Percentiles rank a stretch among this genome's conserved stretches.
Conservation (phyloP, 2,888 invertebrate species). For the Hypomecis punctinalis region DNA sequence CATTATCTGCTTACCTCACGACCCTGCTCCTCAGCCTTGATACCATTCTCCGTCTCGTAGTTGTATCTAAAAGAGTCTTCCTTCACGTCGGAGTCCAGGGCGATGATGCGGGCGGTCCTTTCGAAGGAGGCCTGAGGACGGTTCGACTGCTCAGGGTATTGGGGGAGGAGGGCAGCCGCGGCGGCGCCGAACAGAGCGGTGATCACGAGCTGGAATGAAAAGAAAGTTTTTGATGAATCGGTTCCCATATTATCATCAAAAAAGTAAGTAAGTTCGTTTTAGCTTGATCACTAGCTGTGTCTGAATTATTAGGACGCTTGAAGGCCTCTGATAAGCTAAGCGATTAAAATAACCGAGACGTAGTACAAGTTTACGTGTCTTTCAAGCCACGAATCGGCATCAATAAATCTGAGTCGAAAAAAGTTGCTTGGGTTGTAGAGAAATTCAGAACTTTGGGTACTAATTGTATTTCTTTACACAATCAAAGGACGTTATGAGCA, state of each 20-base stretch:
- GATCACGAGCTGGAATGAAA: conserved; percentile 64
- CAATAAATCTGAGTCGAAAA: too few relatives aligned
- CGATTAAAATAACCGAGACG: too few relatives aligned
- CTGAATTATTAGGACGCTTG: too few relatives aligned
- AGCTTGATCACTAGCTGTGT: too few relatives aligned
- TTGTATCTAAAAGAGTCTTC: conserved; percentile 79
- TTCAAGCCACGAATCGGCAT: too few relatives aligned
- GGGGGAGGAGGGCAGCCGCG: conserved; percentile 63
- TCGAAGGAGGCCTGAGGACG: conserved; percentile 73
- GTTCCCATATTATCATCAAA: neutral
- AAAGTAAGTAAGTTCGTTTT: too few relatives aligned
- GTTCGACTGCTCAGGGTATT: conserved; percentile 73
- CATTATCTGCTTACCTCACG: conserved; percentile 63
- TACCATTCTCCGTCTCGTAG: conserved; percentile 80
- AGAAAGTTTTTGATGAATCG: neutral
- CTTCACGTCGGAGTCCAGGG: conserved; percentile 73
- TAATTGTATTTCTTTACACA: too few relatives aligned
- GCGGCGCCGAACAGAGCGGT: conserved; percentile 71
- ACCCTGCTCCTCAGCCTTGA: conserved; percentile 79
- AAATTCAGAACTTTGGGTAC: too few relatives aligned
- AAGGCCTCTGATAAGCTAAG: too few relatives aligned
- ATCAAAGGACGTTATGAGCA: too few relatives aligned
- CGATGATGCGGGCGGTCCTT: conserved; percentile 71
- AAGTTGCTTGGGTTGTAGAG: too few relatives aligned
- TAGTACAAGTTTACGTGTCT: too few relatives aligned